Base-by-base conservation (phyloP, 1,140 invertebrate genomes). In the Lordiphosa stackelbergi region DNA sequence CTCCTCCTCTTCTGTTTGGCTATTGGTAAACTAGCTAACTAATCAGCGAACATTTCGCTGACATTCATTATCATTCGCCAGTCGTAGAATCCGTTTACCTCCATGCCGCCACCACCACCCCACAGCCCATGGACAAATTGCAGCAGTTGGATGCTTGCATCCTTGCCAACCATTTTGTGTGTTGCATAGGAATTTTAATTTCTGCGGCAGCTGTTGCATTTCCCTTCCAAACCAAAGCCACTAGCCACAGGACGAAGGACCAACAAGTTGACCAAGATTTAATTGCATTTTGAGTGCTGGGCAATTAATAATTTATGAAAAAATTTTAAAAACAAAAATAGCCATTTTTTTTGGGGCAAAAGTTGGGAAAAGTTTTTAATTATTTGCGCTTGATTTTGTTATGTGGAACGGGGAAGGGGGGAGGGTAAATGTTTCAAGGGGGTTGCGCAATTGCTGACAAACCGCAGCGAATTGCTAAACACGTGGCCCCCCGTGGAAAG, bases 231-330 rank as follows among this genome's bases (percentile, higher is more conserved):
- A 19, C 51, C 57, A 49, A 4, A 19, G 12, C 28, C 41, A 35
- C 35, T 19, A 5, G 28, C 28, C 28, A 31, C 28, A 34, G 46
- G 40, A 58, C 56, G 13, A 40, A 63, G 58, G 70, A 58, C 65
- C 71, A 74, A 69, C 72, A 83, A 83, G 71, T 83, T 83, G 75
- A 81, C 75, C 75, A 72, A 72, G 66, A 83, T 81, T 81, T 81
- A 81, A 81, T 81, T 81, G 77, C 75, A 81, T 72, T 83, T 83
- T 72, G 77, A 83, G 71, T 83, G 75, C 75, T 56, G 40, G 51
- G 59, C 69, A 71, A 81, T 81, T 79, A 79, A 79, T 75, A 83
- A 81, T 72, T 71, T 83, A 72, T 81, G 53, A 75, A 81, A 69
- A 69, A 53, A 43, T 53, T 31, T 4, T 16, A 52, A 35, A 53